Evolutionary conservation across 2,797 vertebrate species (phyloP), one percentile per base, ranked within the genome.

Genomic region (Aselliscus stoliczkanus): DNA sequence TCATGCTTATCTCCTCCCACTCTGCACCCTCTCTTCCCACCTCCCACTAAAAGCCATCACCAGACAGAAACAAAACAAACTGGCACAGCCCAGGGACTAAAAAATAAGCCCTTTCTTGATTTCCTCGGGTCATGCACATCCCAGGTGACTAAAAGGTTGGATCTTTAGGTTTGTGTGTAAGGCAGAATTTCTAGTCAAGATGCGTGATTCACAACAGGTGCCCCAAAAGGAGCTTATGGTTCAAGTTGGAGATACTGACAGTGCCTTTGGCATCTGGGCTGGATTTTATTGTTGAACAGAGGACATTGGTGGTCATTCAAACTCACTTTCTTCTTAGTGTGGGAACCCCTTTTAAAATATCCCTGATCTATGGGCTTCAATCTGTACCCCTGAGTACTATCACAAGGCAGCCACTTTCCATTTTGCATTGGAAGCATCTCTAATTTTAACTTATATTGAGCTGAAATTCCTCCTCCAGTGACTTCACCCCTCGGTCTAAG

Each of bases 61-160:
- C 23, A 34, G 37, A 80, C 5, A 81, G 83, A 80, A 85, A 17
- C 31, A 27, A 72, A 91, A 75, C 79, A 73, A 60, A 58, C 13
- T 4, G 29, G 44, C 42, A 37, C 13, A 20, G 42, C 39, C 42
- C 15, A 34, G 29, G 34, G 25, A 34, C 15, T 7, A 34, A 47
- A 70, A 58, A 58, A 75, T 3, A 34, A 81, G 52, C 42, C 67
- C 18, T 60, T 50, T 81, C 39, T 86, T 47, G 62, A n/a, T 79
- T 82, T 64, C 64, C 60, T 67, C 31, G 21, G 4, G 27, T 58
- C 18, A 17, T 15, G 1, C 65, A n/a, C 80, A 54, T 50, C 50
- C 34, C 75, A 52, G 64, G 73, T 31, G 31, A 69, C 17, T 3
- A 31, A 34, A 62, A 81, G 67, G 27, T 65, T 6, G 10, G 21